Base-by-base conservation (phyloP, 2,797 vertebrate species). In the Spea hammondii region DNA sequence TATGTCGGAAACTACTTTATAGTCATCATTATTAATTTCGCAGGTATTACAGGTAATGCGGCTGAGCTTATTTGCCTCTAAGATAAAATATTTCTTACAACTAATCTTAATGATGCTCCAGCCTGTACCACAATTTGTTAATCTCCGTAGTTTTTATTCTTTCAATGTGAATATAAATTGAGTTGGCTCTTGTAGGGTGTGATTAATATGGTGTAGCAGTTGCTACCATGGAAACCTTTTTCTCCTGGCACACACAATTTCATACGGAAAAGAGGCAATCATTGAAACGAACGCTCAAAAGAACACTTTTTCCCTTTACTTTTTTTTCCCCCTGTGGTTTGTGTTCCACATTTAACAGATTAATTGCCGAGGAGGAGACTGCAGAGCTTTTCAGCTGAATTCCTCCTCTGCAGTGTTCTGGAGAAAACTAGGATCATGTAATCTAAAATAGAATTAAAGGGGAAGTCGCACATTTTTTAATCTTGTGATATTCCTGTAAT, bases 131-230 rank as follows among this genome's bases (percentile, higher is more conserved):
- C 4, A 44, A 65, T 17, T 79, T 75, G 72, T 49, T 75, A 69
- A 79, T 74, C 78, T 68, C 46, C 17, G 46, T 57, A 49, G 53
- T 17, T 83, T 79, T 8, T 12, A 5, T 47, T 84, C 78, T 74
- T 70, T 83, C 76, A 69, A 79, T 86, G 53, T 87, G 66, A 69
- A 77, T 84, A 75, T 84, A 44, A 79, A 85, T 86, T 17, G 70
- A 49, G 54, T 59, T 57, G 6, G 48, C 47, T 71, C 69, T 65
- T 57, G 65, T 74, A 13, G 77, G 55, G 44, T 77, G 59, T 71
- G 72, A 71, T 87, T 83, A 83, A 69, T 68, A 81, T 67, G 68
- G 54, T 73, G 79, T 47, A 81, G 54, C 69, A 76, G 32, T 77
- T 64, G 79, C 74, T 77, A 17, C 74, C 74, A 81, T 81, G 79